Evolutionary conservation across 2,888 invertebrate species (phyloP).

Genomic region (Nephrotoma appendiculata): DNA sequence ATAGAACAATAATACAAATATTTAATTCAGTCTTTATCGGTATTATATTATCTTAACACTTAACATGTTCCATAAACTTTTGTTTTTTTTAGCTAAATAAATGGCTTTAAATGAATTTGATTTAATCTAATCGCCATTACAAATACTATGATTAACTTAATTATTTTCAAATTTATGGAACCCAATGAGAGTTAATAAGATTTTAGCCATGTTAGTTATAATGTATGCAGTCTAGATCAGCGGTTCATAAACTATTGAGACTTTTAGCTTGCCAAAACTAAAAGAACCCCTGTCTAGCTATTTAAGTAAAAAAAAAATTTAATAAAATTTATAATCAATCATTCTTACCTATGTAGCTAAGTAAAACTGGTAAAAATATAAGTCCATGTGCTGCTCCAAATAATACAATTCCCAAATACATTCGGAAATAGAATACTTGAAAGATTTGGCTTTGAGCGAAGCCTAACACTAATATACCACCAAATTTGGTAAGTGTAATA

Average conservation of each 20-base stretch:
- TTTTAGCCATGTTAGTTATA: neutral
- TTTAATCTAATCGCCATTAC: neutral
- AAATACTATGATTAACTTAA: neutral
- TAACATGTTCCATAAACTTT: neutral
- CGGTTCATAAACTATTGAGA: neutral
- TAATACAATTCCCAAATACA: slow-evolving; percentile 95
- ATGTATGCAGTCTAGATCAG: neutral
- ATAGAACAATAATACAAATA: neutral
- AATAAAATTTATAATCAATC: neutral
- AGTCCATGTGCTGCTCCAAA: slow-evolving; percentile 96
- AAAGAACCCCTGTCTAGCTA: neutral
- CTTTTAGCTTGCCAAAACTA: neutral
- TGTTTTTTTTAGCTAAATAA: neutral
- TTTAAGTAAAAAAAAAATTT: neutral
- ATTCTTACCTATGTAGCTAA: slow-evolving; percentile 81
- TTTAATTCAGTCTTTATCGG: neutral
- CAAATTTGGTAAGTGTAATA: slow-evolving; percentile 95
- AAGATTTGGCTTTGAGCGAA: slow-evolving; percentile 98
- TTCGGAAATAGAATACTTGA: slow-evolving; percentile 87
- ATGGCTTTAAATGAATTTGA: neutral
- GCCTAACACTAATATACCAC: slow-evolving; percentile 89
- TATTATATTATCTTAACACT: neutral
- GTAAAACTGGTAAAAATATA: slow-evolving; percentile 90
- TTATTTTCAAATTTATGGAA: neutral
- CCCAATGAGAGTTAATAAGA: neutral